Evolutionary conservation across 1,140 invertebrate species (phyloP).

Genomic region (Pinna nobilis): DNA sequence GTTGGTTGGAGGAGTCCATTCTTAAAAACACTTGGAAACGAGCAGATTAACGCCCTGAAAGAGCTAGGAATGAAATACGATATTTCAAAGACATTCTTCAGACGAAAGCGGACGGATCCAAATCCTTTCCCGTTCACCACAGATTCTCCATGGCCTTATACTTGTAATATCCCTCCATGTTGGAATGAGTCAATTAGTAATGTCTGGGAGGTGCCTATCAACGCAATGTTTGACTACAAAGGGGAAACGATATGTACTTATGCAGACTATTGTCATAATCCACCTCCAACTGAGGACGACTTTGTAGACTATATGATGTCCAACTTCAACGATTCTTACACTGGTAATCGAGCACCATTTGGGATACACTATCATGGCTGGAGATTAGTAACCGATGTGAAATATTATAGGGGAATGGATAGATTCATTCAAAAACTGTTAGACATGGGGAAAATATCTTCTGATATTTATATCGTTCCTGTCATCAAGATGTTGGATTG

Average conservation of each 20-base stretch:
- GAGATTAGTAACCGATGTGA: constrained; percentile 38
- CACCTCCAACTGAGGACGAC: constrained; percentile 39
- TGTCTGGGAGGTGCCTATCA: constrained; percentile 53
- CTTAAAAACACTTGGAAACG: constrained; percentile 40
- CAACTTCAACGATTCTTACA: constrained; percentile 54
- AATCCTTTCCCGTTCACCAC: constrained; percentile 48
- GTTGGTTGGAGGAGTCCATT: constrained; percentile 52
- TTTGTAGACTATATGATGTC: constrained; percentile 46
- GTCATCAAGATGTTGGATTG: constrained; percentile 35
- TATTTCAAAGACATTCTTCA: constrained; percentile 31
- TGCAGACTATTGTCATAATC: constrained; percentile 47
- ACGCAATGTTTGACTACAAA: constrained; percentile 38
- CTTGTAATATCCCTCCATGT: constrained; percentile 45
- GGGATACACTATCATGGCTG: constrained; percentile 52
- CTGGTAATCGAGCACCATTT: constrained; percentile 53
- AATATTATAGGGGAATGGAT: constrained; percentile 36
- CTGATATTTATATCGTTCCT: constrained; percentile 50
- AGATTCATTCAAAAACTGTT: constrained; percentile 34
- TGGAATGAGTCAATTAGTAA: constrained; percentile 31
- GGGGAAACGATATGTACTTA: constrained; percentile 35
- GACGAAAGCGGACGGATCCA: constrained; percentile 38
- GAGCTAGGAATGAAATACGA: constrained; percentile 46
- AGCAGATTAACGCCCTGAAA: constrained; percentile 35
- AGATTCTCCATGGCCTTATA: constrained; percentile 42
- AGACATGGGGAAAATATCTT: no score